Evolutionary conservation across 1,140 invertebrate genomes (phyloP).

Genomic region (Cyphomyrmex costatus): DNA sequence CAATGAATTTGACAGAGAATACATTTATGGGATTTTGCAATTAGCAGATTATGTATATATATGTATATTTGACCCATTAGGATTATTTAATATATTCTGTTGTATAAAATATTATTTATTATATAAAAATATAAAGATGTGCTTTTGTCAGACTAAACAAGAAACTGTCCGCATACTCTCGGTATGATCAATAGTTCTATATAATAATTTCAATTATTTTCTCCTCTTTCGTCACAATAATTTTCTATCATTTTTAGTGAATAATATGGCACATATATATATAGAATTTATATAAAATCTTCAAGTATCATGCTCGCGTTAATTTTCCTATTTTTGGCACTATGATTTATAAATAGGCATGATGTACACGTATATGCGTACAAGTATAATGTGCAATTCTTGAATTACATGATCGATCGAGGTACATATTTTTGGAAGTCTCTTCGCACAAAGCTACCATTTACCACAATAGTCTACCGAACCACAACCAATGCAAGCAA

Average conservation of each 20-base stretch:
- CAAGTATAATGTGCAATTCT: constrained; percentile 42
- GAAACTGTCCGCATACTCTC: background rate
- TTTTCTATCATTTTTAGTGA: background rate
- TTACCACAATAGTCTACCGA: constrained; percentile 82
- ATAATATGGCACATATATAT: background rate
- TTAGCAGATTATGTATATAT: constrained; percentile 23
- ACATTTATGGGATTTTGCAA: constrained; percentile 54
- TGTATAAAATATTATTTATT: constrained; percentile 25
- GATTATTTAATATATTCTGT: background rate
- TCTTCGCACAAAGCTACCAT: constrained; percentile 77
- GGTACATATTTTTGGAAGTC: constrained; percentile 58
- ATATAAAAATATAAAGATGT: constrained; percentile 26
- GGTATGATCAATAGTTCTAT: background rate
- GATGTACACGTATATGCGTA: constrained; percentile 21
- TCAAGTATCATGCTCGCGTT: constrained; percentile 8
- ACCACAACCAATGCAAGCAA: constrained; percentile 84
- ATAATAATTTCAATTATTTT: constrained; percentile 17
- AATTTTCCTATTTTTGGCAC: background rate
- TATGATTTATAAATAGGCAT: constrained; percentile 16
- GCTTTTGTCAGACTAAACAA: background rate
- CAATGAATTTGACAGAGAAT: constrained; percentile 53
- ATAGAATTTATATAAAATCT: constrained; percentile 13
- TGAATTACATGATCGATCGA: constrained; percentile 52
- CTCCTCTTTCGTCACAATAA: constrained; percentile 6
- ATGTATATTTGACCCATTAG: background rate